Percentiles rank a stretch among this genome's conserved stretches.
Conservation (phyloP, 2,797 vertebrate species). For the Squalus acanthias region DNA sequence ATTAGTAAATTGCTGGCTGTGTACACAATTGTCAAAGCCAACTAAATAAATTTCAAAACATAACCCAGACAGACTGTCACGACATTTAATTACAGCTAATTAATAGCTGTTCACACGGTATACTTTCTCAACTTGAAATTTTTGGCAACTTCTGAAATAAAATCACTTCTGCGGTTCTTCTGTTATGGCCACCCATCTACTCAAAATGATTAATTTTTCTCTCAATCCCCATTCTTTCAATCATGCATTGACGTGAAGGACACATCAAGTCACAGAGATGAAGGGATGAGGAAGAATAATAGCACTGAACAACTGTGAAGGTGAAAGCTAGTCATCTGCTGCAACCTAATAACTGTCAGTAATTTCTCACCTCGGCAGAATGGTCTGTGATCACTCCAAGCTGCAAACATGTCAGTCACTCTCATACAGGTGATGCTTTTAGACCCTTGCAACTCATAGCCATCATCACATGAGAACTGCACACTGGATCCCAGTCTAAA, state of each 20-base stretch:
- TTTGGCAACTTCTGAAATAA: not conserved
- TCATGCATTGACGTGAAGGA: constrained; percentile 15
- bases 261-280: constrained; percentile 34
- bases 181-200: not conserved
- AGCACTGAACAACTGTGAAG: not conserved
- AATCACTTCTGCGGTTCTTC: not conserved
- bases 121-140: not conserved
- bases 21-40: not conserved
- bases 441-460: constrained; percentile 94
- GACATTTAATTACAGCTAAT: constrained; percentile 18
- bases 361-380: constrained; percentile 84
- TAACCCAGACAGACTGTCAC: not conserved
- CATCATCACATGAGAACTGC: constrained; percentile 94
- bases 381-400: constrained; percentile 94
- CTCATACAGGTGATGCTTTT: constrained; percentile 95
- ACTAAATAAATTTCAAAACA: not conserved
- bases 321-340: constrained; percentile 18
- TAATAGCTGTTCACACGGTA: not conserved
- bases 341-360: not conserved
- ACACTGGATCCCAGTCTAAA: constrained; percentile 85
- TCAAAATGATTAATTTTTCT: constrained; percentile 8
- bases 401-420: constrained; percentile 92
- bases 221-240: not conserved
- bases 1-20: not conserved
- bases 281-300: constrained; percentile 29